phyloP scores from a whole-genome alignment of 2,888 invertebrate species.

The Noctuana brunneofusca region DNA sequence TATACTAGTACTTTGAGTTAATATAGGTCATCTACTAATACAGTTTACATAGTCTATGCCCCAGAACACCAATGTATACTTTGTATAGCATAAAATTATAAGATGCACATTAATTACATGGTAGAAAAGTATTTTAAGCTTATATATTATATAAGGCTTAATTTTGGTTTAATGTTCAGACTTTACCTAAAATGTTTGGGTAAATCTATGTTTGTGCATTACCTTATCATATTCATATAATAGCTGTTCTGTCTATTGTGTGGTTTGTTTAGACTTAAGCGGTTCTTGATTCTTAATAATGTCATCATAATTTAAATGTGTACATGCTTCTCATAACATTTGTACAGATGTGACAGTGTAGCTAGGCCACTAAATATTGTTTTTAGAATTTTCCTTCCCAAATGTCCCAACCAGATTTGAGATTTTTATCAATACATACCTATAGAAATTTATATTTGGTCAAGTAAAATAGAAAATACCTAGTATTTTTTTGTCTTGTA shows the following conservation, averaged over 20 bases:
- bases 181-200: neutral
- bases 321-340: no score
- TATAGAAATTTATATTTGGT: no score
- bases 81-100: neutral
- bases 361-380: no score
- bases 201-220: no score
- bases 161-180: neutral
- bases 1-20: neutral
- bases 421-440: no score
- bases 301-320: neutral
- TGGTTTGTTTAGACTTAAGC: neutral
- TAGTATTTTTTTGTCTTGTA: no score
- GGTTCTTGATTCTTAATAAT: neutral
- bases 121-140: neutral
- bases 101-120: no score
- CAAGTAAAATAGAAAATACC: no score
- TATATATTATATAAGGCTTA: neutral
- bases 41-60: neutral
- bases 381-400: no score
- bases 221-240: neutral
- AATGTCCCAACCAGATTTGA: no score
- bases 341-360: no score
- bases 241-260: neutral
- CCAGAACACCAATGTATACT: neutral
- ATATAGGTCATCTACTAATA: neutral